Base-by-base conservation (phyloP, 2,113 vertebrate species). In the Apaloderma vittatum region DNA sequence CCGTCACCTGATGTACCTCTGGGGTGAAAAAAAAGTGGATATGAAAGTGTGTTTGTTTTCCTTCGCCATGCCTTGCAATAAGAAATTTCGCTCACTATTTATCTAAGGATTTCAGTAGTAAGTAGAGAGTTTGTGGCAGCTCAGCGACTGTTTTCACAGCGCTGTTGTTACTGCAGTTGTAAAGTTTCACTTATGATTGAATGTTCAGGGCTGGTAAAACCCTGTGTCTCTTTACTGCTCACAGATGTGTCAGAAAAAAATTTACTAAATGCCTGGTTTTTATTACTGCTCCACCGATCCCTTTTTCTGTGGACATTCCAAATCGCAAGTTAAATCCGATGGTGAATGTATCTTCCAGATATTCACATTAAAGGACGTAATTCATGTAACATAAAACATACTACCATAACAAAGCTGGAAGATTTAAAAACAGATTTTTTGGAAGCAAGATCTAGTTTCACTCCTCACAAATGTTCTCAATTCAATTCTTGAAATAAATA, bases 71-170 rank as follows among this genome's bases (percentile, higher is more conserved):
- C 96, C 79, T 85, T 83, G 94, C 95, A 96, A 93, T 93, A 89
- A 97, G 96, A 97, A 97, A 97, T 96, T 97, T 97, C 91, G 93
- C 88, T 96, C 94, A 79, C 78, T 98, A 97, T 98, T 98, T 98
- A 95, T 89, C 93, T 94, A 98, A 97, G 96, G 97, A 92, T 97
- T 97, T 97, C 95, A 96, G 97, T 84, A 96, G 94, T 97, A 94
- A 93, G 94, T 87, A 90, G 91, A 95, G 95, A 97, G 96, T 94
- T 97, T 95, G 97, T 97, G 92, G 96, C 96, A 97, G 91, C 87
- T 82, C 91, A 94, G 91, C 57, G 92, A 97, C 94, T 97, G 96
- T 98, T 97, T 98, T 98, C 90, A 97, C 88, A 97, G 94, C 0
- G 9, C 94, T 92, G 93, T 72, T 96, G 92, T 97, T 97, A 85